These are phyloP conservation scores for Cylindroiulus punctatus DNA, from an alignment of 2,888 invertebrate genomes.

Conservation along the genomic window DNA sequence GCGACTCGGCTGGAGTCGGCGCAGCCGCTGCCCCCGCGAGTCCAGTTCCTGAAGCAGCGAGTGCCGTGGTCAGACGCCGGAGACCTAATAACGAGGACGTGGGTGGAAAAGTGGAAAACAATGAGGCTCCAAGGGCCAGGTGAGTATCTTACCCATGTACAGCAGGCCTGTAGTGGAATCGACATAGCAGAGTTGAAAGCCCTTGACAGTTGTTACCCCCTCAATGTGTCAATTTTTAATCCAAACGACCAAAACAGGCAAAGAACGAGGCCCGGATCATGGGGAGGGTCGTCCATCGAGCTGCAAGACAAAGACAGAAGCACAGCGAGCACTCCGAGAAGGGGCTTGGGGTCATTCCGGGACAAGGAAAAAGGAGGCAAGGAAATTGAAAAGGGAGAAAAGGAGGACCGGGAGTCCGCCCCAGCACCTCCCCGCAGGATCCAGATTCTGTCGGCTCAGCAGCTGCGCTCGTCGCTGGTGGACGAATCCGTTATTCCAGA, in stretches of 20 bases:
- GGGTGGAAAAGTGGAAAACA: neutral
- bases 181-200: no score
- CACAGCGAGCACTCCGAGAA: neutral
- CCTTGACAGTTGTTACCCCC: no score
- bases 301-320: neutral
- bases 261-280: constrained; percentile 55
- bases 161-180: no score
- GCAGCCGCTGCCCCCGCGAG: neutral
- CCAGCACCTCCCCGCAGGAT: constrained; percentile 58
- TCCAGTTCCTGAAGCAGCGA: no score
- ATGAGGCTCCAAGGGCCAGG: neutral
- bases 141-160: neutral
- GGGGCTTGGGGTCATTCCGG: neutral
- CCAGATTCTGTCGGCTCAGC: constrained; percentile 63
- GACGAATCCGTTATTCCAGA: constrained; percentile 62
- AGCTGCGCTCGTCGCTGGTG: constrained; percentile 61
- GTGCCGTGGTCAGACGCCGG: constrained; percentile 47
- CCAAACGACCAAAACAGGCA: neutral
- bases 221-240: neutral
- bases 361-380: neutral
- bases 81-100: constrained; percentile 38
- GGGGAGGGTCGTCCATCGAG: constrained; percentile 16
- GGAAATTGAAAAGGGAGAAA: neutral
- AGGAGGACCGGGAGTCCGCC: neutral
- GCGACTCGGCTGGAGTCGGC: neutral